Base-by-base conservation (phyloP, 2,797 vertebrate species). In the Bradypus variegatus region DNA sequence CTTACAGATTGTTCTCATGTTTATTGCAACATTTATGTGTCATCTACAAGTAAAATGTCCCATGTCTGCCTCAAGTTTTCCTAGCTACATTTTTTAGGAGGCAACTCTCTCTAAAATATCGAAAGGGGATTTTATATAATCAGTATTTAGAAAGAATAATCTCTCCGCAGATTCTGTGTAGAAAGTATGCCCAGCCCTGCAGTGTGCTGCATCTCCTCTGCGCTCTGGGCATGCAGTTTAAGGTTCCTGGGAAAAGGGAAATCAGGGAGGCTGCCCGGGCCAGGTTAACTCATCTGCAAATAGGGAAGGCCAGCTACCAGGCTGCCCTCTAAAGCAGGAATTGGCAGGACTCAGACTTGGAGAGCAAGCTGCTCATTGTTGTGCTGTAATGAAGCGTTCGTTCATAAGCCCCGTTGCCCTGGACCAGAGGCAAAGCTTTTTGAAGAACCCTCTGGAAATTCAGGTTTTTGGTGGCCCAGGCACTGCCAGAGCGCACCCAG, bases 111-210 rank as follows among this genome's bases (percentile, higher is more conserved):
- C 76, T 83, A 73, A 89, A 81, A 73, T 82, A 77, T 45, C 3
- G 7, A 95, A 77, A 3, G 16, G 45, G 80, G 41, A 25, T 6
- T 79, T 94, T 93, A 86, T 70, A 18, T 70, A 86, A 92, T 88
- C 69, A 48, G 31, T 72, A 45, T 78, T 85, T 86, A 93, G 64
- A 77, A 84, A 89, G 53, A 77, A 76, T 55, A 83, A 62, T 62
- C n/a, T 62, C 67, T 84, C n/a, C 53, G 85, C 9, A 31, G 58
- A 38, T 84, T 92, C 80, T 93, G 93, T 84, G 93, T 92, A 91
- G 88, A 86, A 88, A 86, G 48, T 48, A 36, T 33, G 48, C 36
- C 83, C 53, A 85, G 65, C 87, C 91, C 83, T 93, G 80, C 91
- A 92, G 77, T 89, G 86, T 36, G 38, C 33, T 78, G 80, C 89